These are phyloP conservation scores for Ahaetulla prasina DNA, from an alignment of 2,113 vertebrate species.

Conservation along the genomic window DNA sequence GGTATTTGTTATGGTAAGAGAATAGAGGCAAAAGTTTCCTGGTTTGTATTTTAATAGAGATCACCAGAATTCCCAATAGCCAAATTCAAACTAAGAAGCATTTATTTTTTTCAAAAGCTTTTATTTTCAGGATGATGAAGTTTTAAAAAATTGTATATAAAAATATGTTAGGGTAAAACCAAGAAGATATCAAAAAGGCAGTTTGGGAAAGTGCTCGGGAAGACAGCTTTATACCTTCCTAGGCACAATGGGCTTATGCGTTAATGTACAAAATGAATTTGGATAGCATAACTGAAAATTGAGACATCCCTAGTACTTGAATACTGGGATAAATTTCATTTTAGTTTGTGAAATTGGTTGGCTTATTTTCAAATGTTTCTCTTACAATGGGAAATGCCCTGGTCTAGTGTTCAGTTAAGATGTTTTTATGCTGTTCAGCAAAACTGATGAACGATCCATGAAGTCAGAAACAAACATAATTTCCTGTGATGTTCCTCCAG, in stretches of 20 bases:
- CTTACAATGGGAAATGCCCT: not conserved
- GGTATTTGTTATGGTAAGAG: not conserved
- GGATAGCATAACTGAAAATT: not conserved
- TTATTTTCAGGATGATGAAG: not conserved
- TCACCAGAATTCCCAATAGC: not conserved
- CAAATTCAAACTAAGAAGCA: not conserved
- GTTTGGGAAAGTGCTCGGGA: not conserved
- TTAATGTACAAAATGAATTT: not conserved
- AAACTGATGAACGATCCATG: constrained; percentile 47
- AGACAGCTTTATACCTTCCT: not conserved
- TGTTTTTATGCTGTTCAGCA: constrained; percentile 34
- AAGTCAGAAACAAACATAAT: constrained; percentile 46
- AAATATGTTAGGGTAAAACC: not conserved
- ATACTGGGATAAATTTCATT: not conserved
- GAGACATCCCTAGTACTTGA: not conserved
- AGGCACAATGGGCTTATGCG: not conserved
- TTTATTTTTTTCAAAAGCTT: not conserved
- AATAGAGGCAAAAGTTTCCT: not conserved
- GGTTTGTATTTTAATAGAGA: not conserved
- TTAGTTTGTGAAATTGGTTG: not conserved
- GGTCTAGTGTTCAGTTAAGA: constrained; percentile 11
- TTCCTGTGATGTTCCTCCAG: constrained; percentile 30
- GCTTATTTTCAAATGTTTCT: not conserved
- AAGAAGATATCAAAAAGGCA: not conserved
- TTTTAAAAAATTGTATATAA: not conserved